Evolutionary conservation across 2,888 invertebrate species (phyloP).

Genomic region (Cynaeus angustus): DNA sequence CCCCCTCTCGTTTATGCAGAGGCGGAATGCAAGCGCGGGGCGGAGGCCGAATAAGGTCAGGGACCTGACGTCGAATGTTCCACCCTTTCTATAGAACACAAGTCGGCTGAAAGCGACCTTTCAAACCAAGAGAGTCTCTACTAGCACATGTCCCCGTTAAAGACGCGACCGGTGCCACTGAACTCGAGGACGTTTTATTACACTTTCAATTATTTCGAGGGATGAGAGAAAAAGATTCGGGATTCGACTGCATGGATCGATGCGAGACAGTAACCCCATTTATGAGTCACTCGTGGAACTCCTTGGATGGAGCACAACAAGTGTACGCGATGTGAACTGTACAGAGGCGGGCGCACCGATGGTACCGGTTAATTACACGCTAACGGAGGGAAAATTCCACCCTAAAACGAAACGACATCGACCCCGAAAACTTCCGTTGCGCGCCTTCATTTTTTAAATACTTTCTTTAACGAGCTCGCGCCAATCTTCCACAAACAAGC

Average conservation of each 20-base stretch:
- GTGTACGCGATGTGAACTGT: too few species aligned
- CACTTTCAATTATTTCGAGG: conserved; percentile 30
- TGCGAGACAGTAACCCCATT: conserved; percentile 67
- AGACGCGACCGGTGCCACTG: conserved; percentile 39
- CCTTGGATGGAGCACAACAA: conserved; percentile 7
- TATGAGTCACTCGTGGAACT: conserved; percentile 61
- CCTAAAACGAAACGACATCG: background rate
- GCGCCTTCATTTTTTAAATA: too few species aligned
- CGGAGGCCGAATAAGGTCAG: conserved; percentile 74
- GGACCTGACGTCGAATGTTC: conserved; percentile 70
- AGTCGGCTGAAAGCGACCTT: conserved; percentile 35
- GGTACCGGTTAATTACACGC: background rate
- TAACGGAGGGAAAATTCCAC: background rate
- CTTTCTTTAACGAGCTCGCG: too few species aligned
- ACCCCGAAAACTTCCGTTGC: too few species aligned
- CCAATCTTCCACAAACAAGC: too few species aligned
- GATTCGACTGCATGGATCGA: conserved; percentile 56
- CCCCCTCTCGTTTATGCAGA: conserved; percentile 35
- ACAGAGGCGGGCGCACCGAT: background rate
- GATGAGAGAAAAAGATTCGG: conserved; percentile 10
- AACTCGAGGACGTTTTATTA: conserved; percentile 22
- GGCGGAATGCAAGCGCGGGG: conserved; percentile 65
- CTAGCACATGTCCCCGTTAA: conserved; percentile 32
- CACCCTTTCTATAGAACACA: conserved; percentile 33
- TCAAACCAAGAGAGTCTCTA: conserved; percentile 21